Conservation (phyloP, 2,888 invertebrate genomes). For the Tipula helvola region DNA sequence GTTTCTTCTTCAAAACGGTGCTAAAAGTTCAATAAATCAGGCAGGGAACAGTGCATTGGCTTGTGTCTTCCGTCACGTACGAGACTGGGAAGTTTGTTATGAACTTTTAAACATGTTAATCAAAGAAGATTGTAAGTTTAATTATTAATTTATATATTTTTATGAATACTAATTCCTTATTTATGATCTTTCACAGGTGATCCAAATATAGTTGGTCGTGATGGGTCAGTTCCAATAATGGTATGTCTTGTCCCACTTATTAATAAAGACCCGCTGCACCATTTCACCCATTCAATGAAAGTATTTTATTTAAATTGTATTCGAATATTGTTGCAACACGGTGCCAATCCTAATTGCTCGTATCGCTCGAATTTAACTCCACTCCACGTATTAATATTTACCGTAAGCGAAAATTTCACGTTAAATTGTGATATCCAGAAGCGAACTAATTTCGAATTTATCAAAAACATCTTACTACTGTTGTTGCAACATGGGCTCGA, state of each 20-base stretch:
- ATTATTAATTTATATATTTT: not conserved
- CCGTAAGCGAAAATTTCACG: conserved; percentile 56
- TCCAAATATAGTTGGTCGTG: conserved; percentile 57
- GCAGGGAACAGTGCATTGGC: conserved; percentile 54
- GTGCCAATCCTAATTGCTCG: conserved; percentile 61
- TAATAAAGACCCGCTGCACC: conserved; percentile 59
- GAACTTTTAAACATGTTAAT: conserved; percentile 36
- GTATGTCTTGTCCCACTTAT: conserved; percentile 60
- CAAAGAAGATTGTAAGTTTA: conserved; percentile 30
- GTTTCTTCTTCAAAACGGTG: conserved; percentile 48
- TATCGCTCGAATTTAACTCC: conserved; percentile 55
- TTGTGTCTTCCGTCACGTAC: conserved; percentile 54
- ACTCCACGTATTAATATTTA: conserved; percentile 55
- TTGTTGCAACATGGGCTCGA: conserved; percentile 55
- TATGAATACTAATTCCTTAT: not conserved
- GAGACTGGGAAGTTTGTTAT: conserved; percentile 52
- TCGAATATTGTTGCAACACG: conserved; percentile 51
- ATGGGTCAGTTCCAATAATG: conserved; percentile 61
- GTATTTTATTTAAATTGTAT: conserved; percentile 61
- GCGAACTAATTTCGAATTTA: conserved; percentile 53
- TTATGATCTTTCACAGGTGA: conserved; percentile 32
- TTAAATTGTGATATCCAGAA: conserved; percentile 53
- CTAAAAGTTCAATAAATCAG: conserved; percentile 55
- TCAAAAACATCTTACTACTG: conserved; percentile 51
- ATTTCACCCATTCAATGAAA: conserved; percentile 62